A percentile compares a stretch with the other conserved stretches of the same genome.
phyloP scores from a whole-genome alignment of 2,888 invertebrate genomes.

The Pardosa pseudoannulata region DNA sequence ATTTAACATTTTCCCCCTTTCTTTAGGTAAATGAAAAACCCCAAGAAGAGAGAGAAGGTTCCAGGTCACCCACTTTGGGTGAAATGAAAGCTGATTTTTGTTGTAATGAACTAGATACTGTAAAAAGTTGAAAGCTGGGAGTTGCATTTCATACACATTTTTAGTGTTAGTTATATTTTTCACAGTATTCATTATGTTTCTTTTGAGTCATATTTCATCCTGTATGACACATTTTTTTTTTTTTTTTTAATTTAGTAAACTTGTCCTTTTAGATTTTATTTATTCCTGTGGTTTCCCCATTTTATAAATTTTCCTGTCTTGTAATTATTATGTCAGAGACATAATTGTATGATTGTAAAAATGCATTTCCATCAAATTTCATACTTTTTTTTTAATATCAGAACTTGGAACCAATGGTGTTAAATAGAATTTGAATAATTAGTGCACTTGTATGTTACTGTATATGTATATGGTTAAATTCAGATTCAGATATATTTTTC shows the following conservation, averaged over 20 bases:
- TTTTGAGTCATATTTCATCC: neutral
- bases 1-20: too few species aligned
- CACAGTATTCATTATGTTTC: neutral
- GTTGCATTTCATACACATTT: neutral
- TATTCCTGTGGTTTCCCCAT: neutral
- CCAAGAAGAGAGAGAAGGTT: too few species aligned
- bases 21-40: too few species aligned
- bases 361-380: neutral
- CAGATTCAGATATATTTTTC: neutral
- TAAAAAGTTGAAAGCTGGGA: neutral
- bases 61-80: neutral
- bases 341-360: neutral
- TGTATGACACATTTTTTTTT: neutral
- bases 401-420: neutral
- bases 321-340: neutral
- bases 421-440: neutral
- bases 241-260: neutral
- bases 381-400: neutral
- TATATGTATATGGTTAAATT: neutral
- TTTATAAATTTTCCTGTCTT: neutral
- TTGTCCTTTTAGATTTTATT: neutral
- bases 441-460: neutral
- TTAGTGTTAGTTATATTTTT: neutral
- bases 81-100: neutral
- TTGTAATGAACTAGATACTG: neutral